phyloP scores from a whole-genome alignment of 2,888 invertebrate species.

The Scrobipalpa atriplicella region DNA sequence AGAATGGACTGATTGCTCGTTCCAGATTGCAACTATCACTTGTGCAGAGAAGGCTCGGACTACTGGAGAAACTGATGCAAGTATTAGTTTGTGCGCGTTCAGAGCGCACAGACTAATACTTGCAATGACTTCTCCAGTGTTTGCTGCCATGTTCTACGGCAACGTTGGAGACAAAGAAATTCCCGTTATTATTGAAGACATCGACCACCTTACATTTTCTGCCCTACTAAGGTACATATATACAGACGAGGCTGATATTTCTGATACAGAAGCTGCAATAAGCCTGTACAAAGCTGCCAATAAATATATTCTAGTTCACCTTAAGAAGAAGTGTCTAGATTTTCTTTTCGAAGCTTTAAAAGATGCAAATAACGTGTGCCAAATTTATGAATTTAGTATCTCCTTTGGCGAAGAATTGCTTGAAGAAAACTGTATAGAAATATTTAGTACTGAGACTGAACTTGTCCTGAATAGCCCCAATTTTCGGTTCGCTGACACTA shows the following conservation, averaged over 20 bases:
- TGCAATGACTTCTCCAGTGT: background rate
- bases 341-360: background rate
- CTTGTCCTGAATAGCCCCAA: background rate
- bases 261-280: background rate
- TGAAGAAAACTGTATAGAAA: background rate
- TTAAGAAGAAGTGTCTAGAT: background rate
- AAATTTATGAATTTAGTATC: background rate
- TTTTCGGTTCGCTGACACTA: background rate
- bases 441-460: background rate
- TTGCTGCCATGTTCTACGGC: conserved; percentile 2
- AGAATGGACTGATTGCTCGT: conserved; percentile 49
- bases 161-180: background rate
- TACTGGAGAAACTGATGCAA: background rate
- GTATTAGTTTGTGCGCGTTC: too few relatives aligned
- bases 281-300: background rate
- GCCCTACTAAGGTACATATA: background rate
- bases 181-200: background rate
- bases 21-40: conserved; percentile 64
- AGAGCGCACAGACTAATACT: background rate
- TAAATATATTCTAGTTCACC: background rate
- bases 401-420: background rate
- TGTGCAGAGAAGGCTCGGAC: background rate
- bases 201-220: background rate
- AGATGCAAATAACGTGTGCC: conserved; percentile 1
- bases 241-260: background rate